Base-by-base conservation (phyloP, 1,140 invertebrate genomes). In the Centruroides vittatus region DNA sequence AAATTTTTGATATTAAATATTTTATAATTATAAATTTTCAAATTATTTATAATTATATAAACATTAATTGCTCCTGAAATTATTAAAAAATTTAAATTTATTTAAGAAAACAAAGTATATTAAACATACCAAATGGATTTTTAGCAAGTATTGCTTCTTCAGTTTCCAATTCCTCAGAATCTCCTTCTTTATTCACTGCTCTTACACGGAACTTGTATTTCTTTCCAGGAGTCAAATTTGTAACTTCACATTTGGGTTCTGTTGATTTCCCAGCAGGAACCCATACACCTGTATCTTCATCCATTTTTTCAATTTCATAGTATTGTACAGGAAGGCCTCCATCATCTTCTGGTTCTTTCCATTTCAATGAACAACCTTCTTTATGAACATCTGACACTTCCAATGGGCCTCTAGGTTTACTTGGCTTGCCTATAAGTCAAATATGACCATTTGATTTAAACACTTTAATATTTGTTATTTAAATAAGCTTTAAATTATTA, bases 121-220 rank as follows among this genome's bases (percentile, higher is more conserved):
- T 41, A 41, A 56, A 52, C 11, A 56, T 59, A 65, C 63, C 85
- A 73, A 85, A 97, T 62, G 93, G 93, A 82, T 95, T 93, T 72
- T 93, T 94, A 6, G 91, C 90, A 79, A 85, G 71, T 53, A 85
- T 89, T 1, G 84, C 77, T 69, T 84, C 81, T 48, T 91, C 89
- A 10, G 93, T 92, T 74, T 95, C 92, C 49, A 99, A 76, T 66
- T 93, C 89, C 67, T 97, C 93, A 35, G 93, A 96, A 73, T 95
- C 90, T 35, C 97, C 97, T 74, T 98, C 93, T 70, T 93, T 93
- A 72, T 99, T 99, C 9, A 98, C 92, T 35, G 97, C 97, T 67
- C 89, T 87, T 0, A 99, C 95, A 53, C 96, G 81, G 83, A 99
- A 99, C 78, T 98, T 97, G 76, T 99, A 99, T 8, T 90, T 89